Conservation (phyloP, 2,113 vertebrate genomes). For the Copsychus sechellarum region DNA sequence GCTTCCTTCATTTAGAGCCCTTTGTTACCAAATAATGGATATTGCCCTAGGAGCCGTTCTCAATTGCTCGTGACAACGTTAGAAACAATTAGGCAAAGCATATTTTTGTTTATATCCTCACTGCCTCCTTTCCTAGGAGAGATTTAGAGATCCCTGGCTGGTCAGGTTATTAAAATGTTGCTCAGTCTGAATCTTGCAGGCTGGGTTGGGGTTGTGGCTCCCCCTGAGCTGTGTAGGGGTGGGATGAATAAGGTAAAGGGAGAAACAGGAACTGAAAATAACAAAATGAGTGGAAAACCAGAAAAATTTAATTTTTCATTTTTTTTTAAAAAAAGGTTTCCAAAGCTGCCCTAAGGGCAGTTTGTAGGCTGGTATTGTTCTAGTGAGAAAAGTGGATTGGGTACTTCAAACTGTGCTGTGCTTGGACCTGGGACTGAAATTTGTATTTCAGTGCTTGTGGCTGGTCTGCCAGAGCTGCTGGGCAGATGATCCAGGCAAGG, state of each 20-base stretch:
- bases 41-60: conserved; percentile 60
- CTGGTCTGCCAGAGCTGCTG: background rate
- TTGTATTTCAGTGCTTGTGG: background rate
- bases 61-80: conserved; percentile 43
- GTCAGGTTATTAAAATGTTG: conserved; percentile 1
- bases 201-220: background rate
- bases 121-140: conserved; percentile 48
- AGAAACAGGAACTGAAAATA: background rate
- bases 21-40: conserved; percentile 61
- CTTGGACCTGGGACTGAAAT: background rate
- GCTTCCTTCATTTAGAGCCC: conserved; percentile 49
- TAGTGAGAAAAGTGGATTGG: background rate
- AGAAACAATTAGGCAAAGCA: conserved; percentile 71
- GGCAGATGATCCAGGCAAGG: background rate
- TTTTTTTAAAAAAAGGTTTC: background rate
- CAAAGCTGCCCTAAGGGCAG: background rate
- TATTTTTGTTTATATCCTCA: conserved; percentile 67
- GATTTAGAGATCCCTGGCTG: conserved; percentile 47
- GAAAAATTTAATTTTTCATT: background rate
- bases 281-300: background rate
- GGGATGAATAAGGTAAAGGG: background rate
- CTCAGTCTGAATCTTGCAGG: background rate
- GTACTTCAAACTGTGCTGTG: background rate
- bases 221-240: accelerated
- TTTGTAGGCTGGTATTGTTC: background rate